phyloP scores from a whole-genome alignment of 1,140 invertebrate genomes.

The Aphidius gifuensis region DNA sequence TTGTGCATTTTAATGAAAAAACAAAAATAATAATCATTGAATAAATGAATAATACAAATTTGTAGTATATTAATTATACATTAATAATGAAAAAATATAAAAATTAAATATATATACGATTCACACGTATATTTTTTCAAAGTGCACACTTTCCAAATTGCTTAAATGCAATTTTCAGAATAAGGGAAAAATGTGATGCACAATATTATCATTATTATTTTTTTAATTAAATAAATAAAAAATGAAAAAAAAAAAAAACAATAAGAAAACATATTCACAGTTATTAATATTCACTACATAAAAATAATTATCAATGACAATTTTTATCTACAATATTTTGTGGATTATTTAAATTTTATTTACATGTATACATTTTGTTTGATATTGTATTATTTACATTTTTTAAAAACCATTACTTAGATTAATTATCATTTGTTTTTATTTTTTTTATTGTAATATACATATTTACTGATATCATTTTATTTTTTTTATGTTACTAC shows the following conservation, averaged over 20 bases:
- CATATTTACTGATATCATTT: constrained; percentile 29
- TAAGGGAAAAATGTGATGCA: constrained; percentile 34
- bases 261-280: no score
- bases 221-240: constrained; percentile 10
- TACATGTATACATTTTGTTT: constrained; percentile 44
- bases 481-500: constrained; percentile 31
- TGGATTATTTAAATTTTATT: constrained; percentile 44
- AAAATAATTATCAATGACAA: constrained; percentile 14
- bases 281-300: background rate
- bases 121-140: background rate
- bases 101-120: constrained; percentile 19
- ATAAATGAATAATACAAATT: constrained; percentile 1
- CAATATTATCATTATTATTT: no score
- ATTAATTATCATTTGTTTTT: constrained; percentile 30
- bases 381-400: constrained; percentile 42
- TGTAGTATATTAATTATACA: constrained; percentile 8
- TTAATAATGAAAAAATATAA: constrained; percentile 25
- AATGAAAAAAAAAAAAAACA: no score
- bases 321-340: constrained; percentile 31
- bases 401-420: background rate
- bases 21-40: background rate
- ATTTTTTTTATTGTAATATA: constrained; percentile 40
- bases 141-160: constrained; percentile 41
- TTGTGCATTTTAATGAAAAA: no score
- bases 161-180: constrained; percentile 31